Conservation (phyloP, 2,888 invertebrate genomes). For the Gisinianus flammeolus region DNA sequence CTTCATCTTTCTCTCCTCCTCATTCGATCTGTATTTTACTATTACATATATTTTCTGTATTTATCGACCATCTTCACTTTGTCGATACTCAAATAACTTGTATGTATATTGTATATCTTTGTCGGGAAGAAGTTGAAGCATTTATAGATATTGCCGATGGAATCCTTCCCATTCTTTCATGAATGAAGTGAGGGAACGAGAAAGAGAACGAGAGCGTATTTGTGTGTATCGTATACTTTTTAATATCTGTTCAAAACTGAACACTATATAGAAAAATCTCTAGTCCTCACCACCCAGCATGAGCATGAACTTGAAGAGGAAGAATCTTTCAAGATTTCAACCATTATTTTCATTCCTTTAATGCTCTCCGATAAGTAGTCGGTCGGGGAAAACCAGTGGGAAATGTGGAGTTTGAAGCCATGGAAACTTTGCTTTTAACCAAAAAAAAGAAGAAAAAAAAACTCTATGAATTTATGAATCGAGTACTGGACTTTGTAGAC, state of each 20-base stretch:
- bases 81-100: not conserved
- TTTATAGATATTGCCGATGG: too few relatives aligned
- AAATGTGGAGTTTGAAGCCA: not conserved
- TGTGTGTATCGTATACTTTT: too few relatives aligned
- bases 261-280: too few relatives aligned
- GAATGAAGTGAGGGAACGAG: not conserved
- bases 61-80: not conserved
- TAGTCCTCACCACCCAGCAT: too few relatives aligned
- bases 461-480: constrained; percentile 2
- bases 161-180: not conserved
- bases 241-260: too few relatives aligned
- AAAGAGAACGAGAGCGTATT: not conserved
- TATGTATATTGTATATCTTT: not conserved
- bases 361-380: not conserved
- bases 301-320: not conserved
- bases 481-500: too few relatives aligned
- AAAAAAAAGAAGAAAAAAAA: not conserved
- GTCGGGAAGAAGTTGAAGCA: not conserved
- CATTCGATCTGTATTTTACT: not conserved
- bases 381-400: not conserved
- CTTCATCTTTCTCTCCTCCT: not conserved
- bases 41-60: not conserved
- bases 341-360: not conserved
- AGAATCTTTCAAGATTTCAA: not conserved
- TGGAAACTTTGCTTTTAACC: constrained; percentile 14